Percentiles rank a stretch among this genome's conserved stretches.
phyloP scores from a whole-genome alignment of 2,888 invertebrate species.

The Girardia tigrina region DNA sequence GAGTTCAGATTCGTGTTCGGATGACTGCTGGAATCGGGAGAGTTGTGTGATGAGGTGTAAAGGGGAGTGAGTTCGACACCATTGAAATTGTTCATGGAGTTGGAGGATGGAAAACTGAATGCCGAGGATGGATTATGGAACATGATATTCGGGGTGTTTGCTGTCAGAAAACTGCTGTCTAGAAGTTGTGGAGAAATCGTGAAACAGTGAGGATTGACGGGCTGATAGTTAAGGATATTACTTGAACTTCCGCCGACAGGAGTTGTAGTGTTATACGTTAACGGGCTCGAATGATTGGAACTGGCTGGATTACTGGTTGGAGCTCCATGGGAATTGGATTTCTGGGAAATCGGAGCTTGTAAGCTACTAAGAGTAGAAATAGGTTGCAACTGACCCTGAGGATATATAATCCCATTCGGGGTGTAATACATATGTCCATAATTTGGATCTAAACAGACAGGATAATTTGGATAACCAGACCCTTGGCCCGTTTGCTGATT shows the following conservation, averaged over 20 bases:
- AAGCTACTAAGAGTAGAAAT: not conserved
- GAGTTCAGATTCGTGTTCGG: not conserved
- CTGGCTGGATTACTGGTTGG: not conserved
- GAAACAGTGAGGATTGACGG: not conserved
- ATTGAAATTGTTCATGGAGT: not conserved
- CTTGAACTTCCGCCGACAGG: not conserved
- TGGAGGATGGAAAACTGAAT: not conserved
- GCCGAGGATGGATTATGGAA: not conserved
- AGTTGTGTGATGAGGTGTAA: not conserved
- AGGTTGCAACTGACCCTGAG: constrained; percentile 5
- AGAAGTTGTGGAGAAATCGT: not conserved
- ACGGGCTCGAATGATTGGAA: constrained; percentile 6
- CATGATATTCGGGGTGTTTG: not conserved
- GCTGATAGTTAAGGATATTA: constrained; percentile 5
- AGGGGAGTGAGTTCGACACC: not conserved
- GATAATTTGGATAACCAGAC: not conserved
- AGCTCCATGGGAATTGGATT: not conserved
- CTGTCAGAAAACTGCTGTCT: not conserved
- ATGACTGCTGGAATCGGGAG: not conserved
- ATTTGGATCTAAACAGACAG: constrained; percentile 3
- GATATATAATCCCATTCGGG: not conserved
- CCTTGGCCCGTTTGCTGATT: not conserved
- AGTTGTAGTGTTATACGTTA: not conserved
- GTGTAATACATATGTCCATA: constrained; percentile 18
- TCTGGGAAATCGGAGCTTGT: not conserved